These are phyloP conservation scores for Eristalis intricaria DNA, from an alignment of 2,888 invertebrate species.

Conservation along the genomic window DNA sequence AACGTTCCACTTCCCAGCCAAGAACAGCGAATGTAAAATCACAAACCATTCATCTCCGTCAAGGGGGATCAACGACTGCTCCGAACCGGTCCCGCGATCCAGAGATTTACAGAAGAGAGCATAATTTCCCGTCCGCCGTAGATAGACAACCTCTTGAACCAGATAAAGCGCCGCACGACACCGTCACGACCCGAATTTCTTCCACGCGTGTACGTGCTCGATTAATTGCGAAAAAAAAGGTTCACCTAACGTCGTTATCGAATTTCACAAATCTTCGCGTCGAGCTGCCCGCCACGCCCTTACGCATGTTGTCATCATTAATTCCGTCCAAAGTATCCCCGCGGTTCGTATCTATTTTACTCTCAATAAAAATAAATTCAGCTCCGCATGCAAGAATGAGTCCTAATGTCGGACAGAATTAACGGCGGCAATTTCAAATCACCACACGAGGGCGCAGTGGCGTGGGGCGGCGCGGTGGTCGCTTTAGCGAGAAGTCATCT, in stretches of 20 bases:
- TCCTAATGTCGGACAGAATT: conserved; percentile 61
- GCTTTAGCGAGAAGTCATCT: conserved; percentile 49
- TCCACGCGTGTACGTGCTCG: background rate
- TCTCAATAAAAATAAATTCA: conserved; percentile 59
- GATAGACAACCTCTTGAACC: conserved; percentile 28
- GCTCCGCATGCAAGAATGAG: conserved; percentile 56
- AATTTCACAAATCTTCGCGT: conserved; percentile 14
- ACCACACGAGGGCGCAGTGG: conserved; percentile 39
- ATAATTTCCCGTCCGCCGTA: background rate
- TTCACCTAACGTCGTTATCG: conserved; percentile 42
- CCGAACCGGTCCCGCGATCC: background rate
- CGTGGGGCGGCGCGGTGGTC: background rate
- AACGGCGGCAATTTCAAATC: conserved; percentile 67
- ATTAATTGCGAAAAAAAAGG: conserved; percentile 1
- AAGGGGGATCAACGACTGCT: background rate
- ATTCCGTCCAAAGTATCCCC: conserved; percentile 42
- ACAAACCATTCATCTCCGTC: background rate
- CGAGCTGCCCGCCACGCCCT: conserved; percentile 45
- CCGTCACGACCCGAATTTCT: conserved; percentile 21
- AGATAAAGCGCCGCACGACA: conserved; percentile 29
- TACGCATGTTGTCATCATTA: conserved; percentile 69
- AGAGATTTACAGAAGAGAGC: background rate
- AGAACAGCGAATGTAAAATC: background rate
- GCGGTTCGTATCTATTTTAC: conserved; percentile 45
- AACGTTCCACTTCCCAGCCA: background rate